These are phyloP conservation scores for Ophiodon elongatus DNA, from an alignment of 2,113 vertebrate species.

Conservation along the genomic window DNA sequence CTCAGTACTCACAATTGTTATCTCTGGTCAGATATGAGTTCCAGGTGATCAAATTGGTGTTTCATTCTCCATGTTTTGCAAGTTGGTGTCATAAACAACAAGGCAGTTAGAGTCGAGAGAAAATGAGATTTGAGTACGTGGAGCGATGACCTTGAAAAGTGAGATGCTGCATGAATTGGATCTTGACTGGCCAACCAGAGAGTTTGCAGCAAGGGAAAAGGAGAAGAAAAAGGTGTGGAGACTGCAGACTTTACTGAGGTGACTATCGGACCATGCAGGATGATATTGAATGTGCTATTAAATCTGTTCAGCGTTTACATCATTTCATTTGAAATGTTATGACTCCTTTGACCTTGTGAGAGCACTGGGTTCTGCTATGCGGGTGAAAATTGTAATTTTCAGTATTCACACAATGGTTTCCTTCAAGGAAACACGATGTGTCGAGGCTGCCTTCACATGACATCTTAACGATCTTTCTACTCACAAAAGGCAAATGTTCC, in stretches of 20 bases:
- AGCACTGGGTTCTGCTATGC: neutral
- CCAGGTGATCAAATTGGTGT: neutral
- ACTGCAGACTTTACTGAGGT: slow-evolving; percentile 15
- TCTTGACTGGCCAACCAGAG: neutral
- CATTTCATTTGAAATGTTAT: neutral
- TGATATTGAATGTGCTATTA: neutral
- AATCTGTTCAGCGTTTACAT: neutral
- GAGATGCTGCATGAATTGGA: slow-evolving; percentile 19
- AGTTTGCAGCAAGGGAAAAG: neutral
- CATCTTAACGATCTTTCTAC: slow-evolving; percentile 31
- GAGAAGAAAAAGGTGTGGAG: slow-evolving; percentile 12
- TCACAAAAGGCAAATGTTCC: neutral
- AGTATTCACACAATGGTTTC: neutral
- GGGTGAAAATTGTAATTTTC: slow-evolving; percentile 7
- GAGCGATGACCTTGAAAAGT: slow-evolving; percentile 33
- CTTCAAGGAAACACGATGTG: neutral
- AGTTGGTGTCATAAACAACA: neutral
- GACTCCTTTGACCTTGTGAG: neutral
- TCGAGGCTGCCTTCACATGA: neutral
- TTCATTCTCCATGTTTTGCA: slow-evolving; percentile 8
- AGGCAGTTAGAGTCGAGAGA: neutral
- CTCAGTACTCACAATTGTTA: neutral
- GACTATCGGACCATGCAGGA: neutral
- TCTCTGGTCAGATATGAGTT: neutral
- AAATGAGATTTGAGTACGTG: slow-evolving; percentile 14